Evolutionary conservation across 2,888 invertebrate species (phyloP).

Genomic region (Gerris lacustris): DNA sequence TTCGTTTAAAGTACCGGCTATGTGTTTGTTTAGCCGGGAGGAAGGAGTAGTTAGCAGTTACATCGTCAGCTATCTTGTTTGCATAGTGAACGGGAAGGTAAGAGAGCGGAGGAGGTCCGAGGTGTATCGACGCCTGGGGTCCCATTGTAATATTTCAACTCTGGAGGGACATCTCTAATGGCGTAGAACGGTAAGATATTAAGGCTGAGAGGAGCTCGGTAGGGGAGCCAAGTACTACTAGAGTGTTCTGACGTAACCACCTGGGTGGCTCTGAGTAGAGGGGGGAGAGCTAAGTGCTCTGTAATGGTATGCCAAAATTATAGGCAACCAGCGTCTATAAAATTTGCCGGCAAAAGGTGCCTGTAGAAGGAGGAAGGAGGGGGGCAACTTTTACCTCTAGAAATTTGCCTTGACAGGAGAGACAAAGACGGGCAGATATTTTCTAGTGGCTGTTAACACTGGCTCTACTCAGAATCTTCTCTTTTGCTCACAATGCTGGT

Average conservation of each 20-base stretch:
- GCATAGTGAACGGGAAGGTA: neutral
- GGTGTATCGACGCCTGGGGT: neutral
- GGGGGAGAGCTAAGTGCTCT: neutral
- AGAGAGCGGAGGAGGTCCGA: neutral
- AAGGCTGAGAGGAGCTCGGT: no score
- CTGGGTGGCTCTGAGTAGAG: neutral
- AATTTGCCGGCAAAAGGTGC: neutral
- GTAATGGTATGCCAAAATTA: neutral
- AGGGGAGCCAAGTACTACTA: neutral
- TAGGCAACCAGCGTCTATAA: neutral
- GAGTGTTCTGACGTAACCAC: neutral
- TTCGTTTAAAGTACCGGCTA: no score
- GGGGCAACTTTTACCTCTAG: neutral
- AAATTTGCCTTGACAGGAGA: slow-evolving; percentile 1
- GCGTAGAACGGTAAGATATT: neutral
- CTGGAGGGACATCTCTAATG: neutral
- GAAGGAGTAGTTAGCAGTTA: neutral
- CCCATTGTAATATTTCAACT: slow-evolving; percentile 1
- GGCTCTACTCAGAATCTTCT: neutral
- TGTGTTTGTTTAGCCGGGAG: no score
- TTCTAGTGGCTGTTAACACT: neutral
- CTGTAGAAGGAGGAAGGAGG: no score
- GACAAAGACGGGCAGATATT: neutral
- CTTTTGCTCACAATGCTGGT: neutral
- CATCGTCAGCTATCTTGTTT: neutral